A percentile compares a stretch with the other conserved stretches of the same genome.
These are phyloP conservation scores for Oenanthe oenanthe DNA, from an alignment of 2,113 vertebrate genomes.

Conservation along the genomic window DNA sequence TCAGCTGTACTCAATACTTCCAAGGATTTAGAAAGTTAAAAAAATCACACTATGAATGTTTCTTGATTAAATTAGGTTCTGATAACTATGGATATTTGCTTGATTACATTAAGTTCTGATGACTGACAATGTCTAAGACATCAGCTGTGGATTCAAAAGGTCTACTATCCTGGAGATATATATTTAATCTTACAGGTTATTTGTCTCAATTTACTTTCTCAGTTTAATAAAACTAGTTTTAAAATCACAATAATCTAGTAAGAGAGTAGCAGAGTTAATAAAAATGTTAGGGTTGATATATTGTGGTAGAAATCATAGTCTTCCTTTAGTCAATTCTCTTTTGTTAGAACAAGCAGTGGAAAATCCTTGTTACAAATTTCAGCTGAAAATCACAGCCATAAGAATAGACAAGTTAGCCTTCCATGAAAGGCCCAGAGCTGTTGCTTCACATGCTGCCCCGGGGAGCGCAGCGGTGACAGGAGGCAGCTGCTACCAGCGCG, in stretches of 20 bases:
- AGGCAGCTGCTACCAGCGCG: neutral
- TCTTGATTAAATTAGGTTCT: neutral
- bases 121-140: neutral
- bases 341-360: neutral
- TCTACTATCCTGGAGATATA: neutral
- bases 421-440: neutral
- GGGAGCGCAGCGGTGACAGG: fast-evolving
- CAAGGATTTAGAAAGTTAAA: neutral
- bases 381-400: neutral
- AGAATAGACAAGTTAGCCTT: neutral
- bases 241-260: neutral
- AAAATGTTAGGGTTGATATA: neutral
- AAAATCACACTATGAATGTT: neutral
- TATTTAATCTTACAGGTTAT: neutral
- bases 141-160: neutral
- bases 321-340: neutral
- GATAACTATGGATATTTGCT: neutral
- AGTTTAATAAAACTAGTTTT: neutral
- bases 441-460: neutral
- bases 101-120: neutral
- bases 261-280: neutral
- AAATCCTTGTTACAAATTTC: neutral
- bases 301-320: neutral
- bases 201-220: neutral
- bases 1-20: neutral